Evolutionary conservation across 2,888 invertebrate genomes (phyloP).

Genomic region (Agonopterix heracliana): DNA sequence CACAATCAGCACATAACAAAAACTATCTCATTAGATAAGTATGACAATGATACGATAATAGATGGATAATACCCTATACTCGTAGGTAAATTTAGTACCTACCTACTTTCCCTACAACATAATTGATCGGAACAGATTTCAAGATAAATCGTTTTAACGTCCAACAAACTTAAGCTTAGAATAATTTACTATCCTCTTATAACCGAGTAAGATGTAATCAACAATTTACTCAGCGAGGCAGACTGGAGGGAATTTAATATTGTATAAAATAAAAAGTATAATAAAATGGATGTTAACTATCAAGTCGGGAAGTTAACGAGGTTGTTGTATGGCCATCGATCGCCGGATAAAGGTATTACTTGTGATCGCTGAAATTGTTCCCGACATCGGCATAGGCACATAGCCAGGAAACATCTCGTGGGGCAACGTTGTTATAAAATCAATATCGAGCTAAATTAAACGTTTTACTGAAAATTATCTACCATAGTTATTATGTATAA

Average conservation of each 20-base stretch:
- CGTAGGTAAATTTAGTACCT: too few relatives aligned
- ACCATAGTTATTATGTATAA: conserved; percentile 1
- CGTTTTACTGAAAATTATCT: conserved; percentile 8
- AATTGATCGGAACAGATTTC: conserved; percentile 4
- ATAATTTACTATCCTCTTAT: conserved; percentile 31
- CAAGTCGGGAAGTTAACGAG: conserved; percentile 56
- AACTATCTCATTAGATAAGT: too few relatives aligned
- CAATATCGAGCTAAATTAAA: conserved; percentile 16
- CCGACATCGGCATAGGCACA: conserved; percentile 4
- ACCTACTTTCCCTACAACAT: conserved; percentile 5
- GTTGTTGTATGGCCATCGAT: conserved; percentile 26
- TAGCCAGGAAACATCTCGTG: conserved; percentile 15
- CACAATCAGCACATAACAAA: too few relatives aligned
- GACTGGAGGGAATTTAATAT: conserved; percentile 39
- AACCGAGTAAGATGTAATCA: conserved; percentile 44
- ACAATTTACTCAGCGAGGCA: conserved; percentile 35
- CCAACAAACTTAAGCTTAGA: conserved; percentile 13
- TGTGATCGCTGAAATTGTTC: conserved; percentile 22
- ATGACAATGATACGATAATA: too few relatives aligned
- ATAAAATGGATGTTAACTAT: conserved; percentile 57
- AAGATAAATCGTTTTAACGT: neutral
- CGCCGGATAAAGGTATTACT: conserved; percentile 10
- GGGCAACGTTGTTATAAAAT: conserved; percentile 21
- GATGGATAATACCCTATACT: too few relatives aligned
- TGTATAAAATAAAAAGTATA: conserved; percentile 35